Base-by-base conservation (phyloP, 2,113 vertebrate genomes). In the Periophthalmus modestus region DNA sequence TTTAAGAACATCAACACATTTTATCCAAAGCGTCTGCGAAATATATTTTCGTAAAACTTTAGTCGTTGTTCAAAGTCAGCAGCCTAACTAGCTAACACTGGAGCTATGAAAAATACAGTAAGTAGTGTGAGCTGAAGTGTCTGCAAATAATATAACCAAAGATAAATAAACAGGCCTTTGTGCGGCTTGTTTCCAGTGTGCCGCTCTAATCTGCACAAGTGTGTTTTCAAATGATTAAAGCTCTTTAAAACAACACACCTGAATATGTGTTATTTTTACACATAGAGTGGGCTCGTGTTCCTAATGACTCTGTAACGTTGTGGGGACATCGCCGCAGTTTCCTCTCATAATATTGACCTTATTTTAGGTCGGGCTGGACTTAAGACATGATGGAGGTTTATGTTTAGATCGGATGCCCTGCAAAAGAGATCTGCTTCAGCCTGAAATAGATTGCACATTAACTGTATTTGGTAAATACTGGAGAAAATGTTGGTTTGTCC, bases 331-430 rank as follows among this genome's bases (percentile, higher is more conserved):
- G 71, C 77, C 36, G 63, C 33, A 89, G 87, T 92, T 93, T 92
- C 85, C 72, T 87, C 62, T 82, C 72, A 92, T 84, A 92, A 91
- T 85, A 87, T 88, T 88, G 68, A 83, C 86, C 85, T 91, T 87
- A 90, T 91, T 86, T 58, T 68, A 85, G 74, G 69, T 88, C 85
- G 46, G 23, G 73, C 19, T 78, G 36, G 10, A 62, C 72, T 58
- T 18, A 11, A 61, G 57, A 80, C 63, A 54, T 19, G 36, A 78
- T 69, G n/a, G n/a, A 61, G 61, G 69, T 34, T 34, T 62, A 55
- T 55, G 10, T 55, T 21, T 21, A 21, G 50, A 9, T 39, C 36
- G 36, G 5, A 9, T 39, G 36, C 7, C 36, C 36, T 9, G 3
- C 3, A 5, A 7, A n/a, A n/a, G 50, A 52, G 7, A 54, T 5